A percentile compares a stretch with the other conserved stretches of the same genome.
These are phyloP conservation scores for Cebus imitator DNA, from an alignment of 2,113 vertebrate genomes.

Conservation along the genomic window DNA sequence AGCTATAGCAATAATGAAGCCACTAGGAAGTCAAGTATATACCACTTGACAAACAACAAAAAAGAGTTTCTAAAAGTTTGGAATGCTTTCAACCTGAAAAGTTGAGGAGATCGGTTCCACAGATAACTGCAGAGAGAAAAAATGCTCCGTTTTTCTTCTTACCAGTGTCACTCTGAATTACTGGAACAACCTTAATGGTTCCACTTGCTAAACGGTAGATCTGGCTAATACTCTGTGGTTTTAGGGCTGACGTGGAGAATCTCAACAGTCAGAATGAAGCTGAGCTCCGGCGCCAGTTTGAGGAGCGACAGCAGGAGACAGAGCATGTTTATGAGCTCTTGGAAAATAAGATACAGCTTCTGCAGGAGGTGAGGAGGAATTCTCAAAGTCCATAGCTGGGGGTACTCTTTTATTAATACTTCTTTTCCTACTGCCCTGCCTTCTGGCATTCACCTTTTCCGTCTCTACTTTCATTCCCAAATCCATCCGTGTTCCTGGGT, in stretches of 20 bases:
- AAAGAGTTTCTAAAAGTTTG: background rate
- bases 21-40: background rate
- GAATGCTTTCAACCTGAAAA: background rate
- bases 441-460: background rate
- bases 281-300: slow-evolving; percentile 84
- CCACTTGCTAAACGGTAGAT: background rate
- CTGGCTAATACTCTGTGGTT: background rate
- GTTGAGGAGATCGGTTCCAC: background rate
- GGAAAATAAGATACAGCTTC: slow-evolving; percentile 90
- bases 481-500: background rate
- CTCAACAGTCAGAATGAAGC: slow-evolving; percentile 88
- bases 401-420: background rate
- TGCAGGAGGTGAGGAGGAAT: slow-evolving; percentile 88
- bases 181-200: background rate
- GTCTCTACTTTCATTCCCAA: background rate
- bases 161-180: background rate
- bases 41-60: background rate
- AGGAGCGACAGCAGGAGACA: slow-evolving; percentile 88
- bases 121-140: background rate
- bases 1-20: background rate
- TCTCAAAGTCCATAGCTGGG: fast-evolving
- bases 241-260: slow-evolving; percentile 85
- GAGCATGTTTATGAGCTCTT: slow-evolving; percentile 89
- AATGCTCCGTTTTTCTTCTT: background rate
- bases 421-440: background rate